Percentiles rank a stretch among this genome's conserved stretches.
These are phyloP conservation scores for Andrena camellia DNA, from an alignment of 2,888 invertebrate species.

Conservation along the genomic window DNA sequence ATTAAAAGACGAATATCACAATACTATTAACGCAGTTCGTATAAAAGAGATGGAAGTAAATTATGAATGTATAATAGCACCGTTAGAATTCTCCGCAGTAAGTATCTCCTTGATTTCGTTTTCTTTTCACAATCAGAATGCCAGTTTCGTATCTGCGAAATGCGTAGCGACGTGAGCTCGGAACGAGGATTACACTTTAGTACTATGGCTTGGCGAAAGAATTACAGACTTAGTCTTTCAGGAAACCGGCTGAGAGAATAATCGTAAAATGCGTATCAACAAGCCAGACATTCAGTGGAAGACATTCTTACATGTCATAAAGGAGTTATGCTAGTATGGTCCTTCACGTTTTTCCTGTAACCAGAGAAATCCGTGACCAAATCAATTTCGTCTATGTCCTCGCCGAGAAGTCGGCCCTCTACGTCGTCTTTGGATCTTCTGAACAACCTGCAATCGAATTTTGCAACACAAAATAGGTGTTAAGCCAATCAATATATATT, in stretches of 20 bases:
- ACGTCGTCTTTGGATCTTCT: conserved; percentile 84
- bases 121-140: neutral
- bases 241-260: neutral
- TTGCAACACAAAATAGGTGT: conserved; percentile 20
- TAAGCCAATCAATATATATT: conserved; percentile 7
- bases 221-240: neutral
- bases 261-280: neutral
- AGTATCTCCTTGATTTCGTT: neutral
- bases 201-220: neutral
- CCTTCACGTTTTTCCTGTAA: conserved; percentile 73
- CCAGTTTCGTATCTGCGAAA: conserved; percentile 1
- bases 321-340: conserved; percentile 71
- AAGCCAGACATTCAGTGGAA: neutral
- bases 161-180: neutral
- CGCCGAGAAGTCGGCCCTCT: conserved; percentile 83
- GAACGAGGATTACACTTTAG: neutral
- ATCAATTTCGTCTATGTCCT: conserved; percentile 83
- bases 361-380: conserved; percentile 80
- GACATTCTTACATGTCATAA: conserved; percentile 55
- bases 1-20: conserved; percentile 22
- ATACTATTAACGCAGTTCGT: conserved; percentile 12
- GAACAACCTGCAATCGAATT: conserved; percentile 82
- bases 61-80: conserved; percentile 12
- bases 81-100: neutral
- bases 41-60: neutral